Evolutionary conservation across 2,797 vertebrate species (phyloP).

Genomic region (Enteromius thamalakanensis): DNA sequence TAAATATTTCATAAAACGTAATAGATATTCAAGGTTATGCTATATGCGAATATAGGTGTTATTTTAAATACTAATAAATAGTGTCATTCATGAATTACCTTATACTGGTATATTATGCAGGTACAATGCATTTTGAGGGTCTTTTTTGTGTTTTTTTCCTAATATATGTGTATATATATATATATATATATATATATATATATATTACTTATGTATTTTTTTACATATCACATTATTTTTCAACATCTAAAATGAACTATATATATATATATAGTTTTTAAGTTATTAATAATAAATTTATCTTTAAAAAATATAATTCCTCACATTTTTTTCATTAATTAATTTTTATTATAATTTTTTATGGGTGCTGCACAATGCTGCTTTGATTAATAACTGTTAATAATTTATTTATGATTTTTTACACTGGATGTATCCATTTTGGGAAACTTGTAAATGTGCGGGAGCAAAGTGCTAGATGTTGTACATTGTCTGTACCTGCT

Average conservation of each 20-base stretch:
- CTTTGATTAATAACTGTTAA: slow-evolving; percentile 5
- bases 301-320: too few relatives aligned
- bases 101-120: background rate
- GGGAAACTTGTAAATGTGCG: background rate
- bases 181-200: too few relatives aligned
- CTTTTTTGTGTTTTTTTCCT: too few relatives aligned
- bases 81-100: background rate
- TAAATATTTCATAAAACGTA: background rate
- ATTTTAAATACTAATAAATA: background rate
- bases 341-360: background rate
- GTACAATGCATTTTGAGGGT: background rate
- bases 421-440: background rate
- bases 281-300: too few relatives aligned
- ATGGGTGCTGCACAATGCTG: slow-evolving; percentile 33
- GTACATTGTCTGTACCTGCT: slow-evolving; percentile 43
- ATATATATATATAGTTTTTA: too few relatives aligned
- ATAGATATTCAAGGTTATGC: too few relatives aligned
- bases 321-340: background rate
- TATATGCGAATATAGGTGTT: background rate
- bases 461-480: background rate
- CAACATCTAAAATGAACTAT: too few relatives aligned
- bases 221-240: too few relatives aligned
- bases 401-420: background rate
- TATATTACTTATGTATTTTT: too few relatives aligned
- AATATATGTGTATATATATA: too few relatives aligned